Base-by-base conservation (phyloP, 2,797 vertebrate species). In the Falco columbarius region DNA sequence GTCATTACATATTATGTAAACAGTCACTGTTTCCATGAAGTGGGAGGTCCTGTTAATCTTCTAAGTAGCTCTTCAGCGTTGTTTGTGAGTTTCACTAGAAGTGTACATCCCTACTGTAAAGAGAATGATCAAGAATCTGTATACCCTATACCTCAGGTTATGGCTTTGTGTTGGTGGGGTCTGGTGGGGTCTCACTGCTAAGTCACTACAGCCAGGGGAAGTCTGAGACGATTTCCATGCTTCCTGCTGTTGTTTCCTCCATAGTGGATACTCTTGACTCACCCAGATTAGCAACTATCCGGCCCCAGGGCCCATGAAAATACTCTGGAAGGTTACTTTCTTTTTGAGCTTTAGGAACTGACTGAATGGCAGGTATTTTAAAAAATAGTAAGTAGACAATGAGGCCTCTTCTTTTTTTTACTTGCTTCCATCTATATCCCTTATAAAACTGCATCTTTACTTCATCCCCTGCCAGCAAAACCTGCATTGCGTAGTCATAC, bases 1-100 rank as follows among this genome's bases (percentile, higher is more conserved):
- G 88, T 97, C 83, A 91, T 97, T 97, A 70, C 66, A 47, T 97
- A 81, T 95, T 97, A 89, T 96, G 92, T 95, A 97, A 97, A 97
- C 97, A 97, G 97, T 97, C 94, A 77, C 74, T 94, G 92, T 96
- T 97, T 96, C 94, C 96, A 95, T 97, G 88, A 87, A 97, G 79
- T 96, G 89, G 96, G 95, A 97, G 97, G 95, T 96, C 97, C 63
- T 58, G 62, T 90, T 82, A 81, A 91, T 96, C 84, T 65, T 95
- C 83, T 91, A 51, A 94, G 81, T 67, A 96, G 86, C 92, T 95
- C 76, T 91, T 97, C 82, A 86, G 93, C 83, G 70, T 81, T 85
- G 89, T 96, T 97, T 97, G 95, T 96, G 92, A 90, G 46, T 94
- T 95, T 94, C 95, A 90, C 38, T 93, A 93, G 81, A 92, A 92